These are phyloP conservation scores for Fukomys damarensis DNA, from an alignment of 2,113 vertebrate species.

Conservation along the genomic window DNA sequence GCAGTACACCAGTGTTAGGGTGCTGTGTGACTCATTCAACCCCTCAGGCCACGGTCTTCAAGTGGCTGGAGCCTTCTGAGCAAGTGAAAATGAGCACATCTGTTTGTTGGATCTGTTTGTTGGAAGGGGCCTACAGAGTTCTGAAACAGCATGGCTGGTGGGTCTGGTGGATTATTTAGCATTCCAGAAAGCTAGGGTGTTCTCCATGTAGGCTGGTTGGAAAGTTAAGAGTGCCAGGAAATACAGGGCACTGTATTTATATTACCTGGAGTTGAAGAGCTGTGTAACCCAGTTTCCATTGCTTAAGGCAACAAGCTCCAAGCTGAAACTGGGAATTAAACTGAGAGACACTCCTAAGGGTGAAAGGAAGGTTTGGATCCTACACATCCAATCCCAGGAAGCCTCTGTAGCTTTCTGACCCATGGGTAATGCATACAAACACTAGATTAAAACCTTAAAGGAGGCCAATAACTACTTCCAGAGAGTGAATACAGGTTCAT, in stretches of 20 bases:
- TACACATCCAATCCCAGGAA: not conserved
- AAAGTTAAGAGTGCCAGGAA: constrained; percentile 74
- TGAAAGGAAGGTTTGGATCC: not conserved
- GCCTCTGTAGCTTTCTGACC: not conserved
- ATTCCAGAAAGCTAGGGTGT: constrained; percentile 70
- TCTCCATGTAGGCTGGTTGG: constrained; percentile 64
- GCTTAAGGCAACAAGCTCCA: constrained; percentile 26
- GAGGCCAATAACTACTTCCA: not conserved
- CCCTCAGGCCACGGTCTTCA: not conserved
- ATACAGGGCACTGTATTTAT: constrained; percentile 70
- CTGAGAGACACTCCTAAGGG: not conserved
- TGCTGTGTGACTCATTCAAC: not conserved
- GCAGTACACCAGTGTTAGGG: not conserved
- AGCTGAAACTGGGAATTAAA: constrained; percentile 18
- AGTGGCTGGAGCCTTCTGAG: not conserved
- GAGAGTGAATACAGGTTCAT: not conserved
- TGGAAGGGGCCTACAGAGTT: constrained; percentile 11
- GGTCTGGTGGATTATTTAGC: constrained; percentile 75
- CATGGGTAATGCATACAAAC: not conserved
- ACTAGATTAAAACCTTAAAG: not conserved
- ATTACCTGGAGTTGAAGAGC: constrained; percentile 65
- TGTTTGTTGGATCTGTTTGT: constrained; percentile 62
- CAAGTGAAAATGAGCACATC: constrained; percentile 64
- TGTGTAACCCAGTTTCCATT: constrained; percentile 56
- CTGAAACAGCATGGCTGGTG: constrained; percentile 56